phyloP scores from a whole-genome alignment of 2,888 invertebrate genomes.

The Calameuta pallipes region DNA sequence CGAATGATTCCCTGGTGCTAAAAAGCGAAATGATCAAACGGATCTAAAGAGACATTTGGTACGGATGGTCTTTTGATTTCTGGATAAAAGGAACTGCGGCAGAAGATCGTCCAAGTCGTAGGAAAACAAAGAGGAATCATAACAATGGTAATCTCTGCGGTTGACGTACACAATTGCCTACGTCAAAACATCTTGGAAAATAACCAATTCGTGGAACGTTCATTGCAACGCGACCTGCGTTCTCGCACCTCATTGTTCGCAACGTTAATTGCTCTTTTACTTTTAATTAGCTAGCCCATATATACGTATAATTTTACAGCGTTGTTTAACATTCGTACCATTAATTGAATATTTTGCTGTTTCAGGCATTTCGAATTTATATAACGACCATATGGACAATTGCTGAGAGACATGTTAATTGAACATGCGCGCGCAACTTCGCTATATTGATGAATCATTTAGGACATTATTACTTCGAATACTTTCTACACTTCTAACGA shows the following conservation, averaged over 20 bases:
- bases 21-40: background rate
- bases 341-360: background rate
- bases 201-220: constrained; percentile 61
- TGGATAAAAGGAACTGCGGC: background rate
- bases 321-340: background rate
- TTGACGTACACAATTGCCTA: constrained; percentile 57
- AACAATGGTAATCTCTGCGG: constrained; percentile 60
- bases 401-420: background rate
- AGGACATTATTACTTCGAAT: constrained; percentile 42
- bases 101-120: constrained; percentile 17
- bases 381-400: background rate
- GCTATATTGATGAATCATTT: constrained; percentile 38
- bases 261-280: constrained; percentile 39
- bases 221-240: constrained; percentile 43
- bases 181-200: constrained; percentile 53
- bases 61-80: background rate
- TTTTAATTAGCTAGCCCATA: constrained; percentile 20
- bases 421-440: constrained; percentile 35
- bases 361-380: background rate
- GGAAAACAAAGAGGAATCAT: constrained; percentile 59
- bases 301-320: background rate
- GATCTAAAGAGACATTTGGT: background rate
- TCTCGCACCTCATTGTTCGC: constrained; percentile 44
- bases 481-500: background rate
- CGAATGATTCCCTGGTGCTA: background rate